phyloP scores from a whole-genome alignment of 30 jellyfish, hydroid and myxozoan genomes.

The Turritopsis rubra region DNA sequence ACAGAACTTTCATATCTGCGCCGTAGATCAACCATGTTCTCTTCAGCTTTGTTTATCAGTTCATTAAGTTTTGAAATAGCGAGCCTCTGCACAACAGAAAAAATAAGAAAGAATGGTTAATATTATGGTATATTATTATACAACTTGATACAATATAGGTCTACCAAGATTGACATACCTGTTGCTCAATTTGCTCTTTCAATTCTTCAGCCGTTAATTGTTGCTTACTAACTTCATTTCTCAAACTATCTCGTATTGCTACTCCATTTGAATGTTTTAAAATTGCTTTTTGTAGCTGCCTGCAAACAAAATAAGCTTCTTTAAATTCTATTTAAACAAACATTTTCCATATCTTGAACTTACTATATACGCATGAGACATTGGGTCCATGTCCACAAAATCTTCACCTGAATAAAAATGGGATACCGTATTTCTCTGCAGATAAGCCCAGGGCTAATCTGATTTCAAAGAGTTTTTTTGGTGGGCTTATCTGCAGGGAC shows the following conservation, averaged over 20 bases:
- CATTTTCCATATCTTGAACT: neutral
- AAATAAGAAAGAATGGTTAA: too few relatives aligned
- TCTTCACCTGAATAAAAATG: too few relatives aligned
- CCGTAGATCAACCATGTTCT: slow-evolving; percentile 65
- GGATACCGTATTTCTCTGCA: too few relatives aligned
- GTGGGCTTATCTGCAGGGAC: too few relatives aligned
- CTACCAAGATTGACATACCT: too few relatives aligned
- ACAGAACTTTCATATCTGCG: slow-evolving; percentile 71
- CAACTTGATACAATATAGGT: too few relatives aligned
- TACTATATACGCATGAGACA: too few relatives aligned
- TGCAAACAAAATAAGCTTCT: neutral
- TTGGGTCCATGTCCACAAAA: too few relatives aligned
- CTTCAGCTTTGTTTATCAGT: slow-evolving; percentile 82
- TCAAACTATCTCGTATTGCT: slow-evolving; percentile 68
- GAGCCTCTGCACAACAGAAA: slow-evolving; percentile 38
- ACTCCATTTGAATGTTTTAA: slow-evolving; percentile 64
- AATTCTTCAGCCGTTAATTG: slow-evolving; percentile 66
- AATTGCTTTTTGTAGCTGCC: slow-evolving; percentile 75
- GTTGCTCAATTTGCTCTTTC: slow-evolving; percentile 5
- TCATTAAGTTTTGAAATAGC: slow-evolving; percentile 69
- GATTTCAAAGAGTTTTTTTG: too few relatives aligned
- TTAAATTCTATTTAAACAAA: neutral
- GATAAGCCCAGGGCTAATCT: too few relatives aligned
- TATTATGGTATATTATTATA: too few relatives aligned
- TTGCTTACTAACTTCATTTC: slow-evolving; percentile 84